Percentiles rank a stretch among this genome's conserved stretches.
These are phyloP conservation scores for Holotrichia oblita DNA, from an alignment of 1,140 invertebrate species.

Conservation along the genomic window DNA sequence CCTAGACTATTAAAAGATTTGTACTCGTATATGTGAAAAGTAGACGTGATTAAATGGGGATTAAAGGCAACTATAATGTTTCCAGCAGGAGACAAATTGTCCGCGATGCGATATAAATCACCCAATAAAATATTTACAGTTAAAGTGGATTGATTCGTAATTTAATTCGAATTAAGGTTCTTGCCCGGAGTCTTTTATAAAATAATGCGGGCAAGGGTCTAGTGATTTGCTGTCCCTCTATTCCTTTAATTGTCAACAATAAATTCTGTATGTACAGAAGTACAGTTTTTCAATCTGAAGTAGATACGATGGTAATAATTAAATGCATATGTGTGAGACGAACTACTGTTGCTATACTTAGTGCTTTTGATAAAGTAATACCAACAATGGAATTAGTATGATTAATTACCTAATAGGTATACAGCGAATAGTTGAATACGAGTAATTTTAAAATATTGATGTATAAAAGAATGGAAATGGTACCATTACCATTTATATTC, in stretches of 20 bases:
- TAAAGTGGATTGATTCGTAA: constrained; percentile 36
- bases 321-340: background rate
- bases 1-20: too few relatives aligned
- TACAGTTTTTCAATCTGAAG: background rate
- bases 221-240: background rate
- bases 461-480: too few relatives aligned
- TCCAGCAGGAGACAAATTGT: background rate
- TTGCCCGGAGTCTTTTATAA: constrained; percentile 13
- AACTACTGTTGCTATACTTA: too few relatives aligned
- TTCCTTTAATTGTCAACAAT: background rate
- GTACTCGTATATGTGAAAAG: background rate
- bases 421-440: too few relatives aligned
- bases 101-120: constrained; percentile 15
- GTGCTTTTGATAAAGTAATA: too few relatives aligned
- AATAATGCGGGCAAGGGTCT: constrained; percentile 25
- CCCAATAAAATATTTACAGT: constrained; percentile 30
- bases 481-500: too few relatives aligned
- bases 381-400: too few relatives aligned
- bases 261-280: background rate
- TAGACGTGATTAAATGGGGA: background rate
- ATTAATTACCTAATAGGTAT: too few relatives aligned
- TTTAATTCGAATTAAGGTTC: constrained; percentile 22
- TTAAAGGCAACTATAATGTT: background rate
- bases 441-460: background rate
- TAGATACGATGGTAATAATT: background rate